phyloP scores from a whole-genome alignment of 2,113 vertebrate species.

The Columba livia region DNA sequence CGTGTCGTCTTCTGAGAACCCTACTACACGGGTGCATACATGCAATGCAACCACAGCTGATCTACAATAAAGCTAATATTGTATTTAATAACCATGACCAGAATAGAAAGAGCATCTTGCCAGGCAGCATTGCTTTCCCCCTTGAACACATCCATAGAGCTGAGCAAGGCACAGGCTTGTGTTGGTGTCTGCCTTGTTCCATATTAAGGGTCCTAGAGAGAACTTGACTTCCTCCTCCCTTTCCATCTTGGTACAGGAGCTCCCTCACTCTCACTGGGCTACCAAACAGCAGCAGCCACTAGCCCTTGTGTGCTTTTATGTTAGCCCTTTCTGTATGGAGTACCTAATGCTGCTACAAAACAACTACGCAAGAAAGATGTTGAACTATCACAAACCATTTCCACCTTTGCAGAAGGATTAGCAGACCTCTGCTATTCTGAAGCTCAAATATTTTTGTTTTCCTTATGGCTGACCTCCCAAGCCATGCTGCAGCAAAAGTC shows the following conservation, averaged over 20 bases:
- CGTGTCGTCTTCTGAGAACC: not conserved
- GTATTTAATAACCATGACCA: not conserved
- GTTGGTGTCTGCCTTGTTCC: not conserved
- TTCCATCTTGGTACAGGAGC: not conserved
- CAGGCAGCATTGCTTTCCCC: not conserved
- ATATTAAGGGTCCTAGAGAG: fast-evolving
- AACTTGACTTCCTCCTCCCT: not conserved
- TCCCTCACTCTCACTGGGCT: not conserved
- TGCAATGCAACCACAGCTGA: not conserved
- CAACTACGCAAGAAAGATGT: not conserved
- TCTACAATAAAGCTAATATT: not conserved
- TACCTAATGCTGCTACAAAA: not conserved
- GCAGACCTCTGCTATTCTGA: not conserved
- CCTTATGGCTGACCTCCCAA: not conserved
- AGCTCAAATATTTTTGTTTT: not conserved
- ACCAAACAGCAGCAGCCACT: not conserved
- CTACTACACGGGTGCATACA: not conserved
- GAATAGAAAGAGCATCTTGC: not conserved
- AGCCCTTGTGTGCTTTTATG: not conserved
- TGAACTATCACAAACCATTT: not conserved
- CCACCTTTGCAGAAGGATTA: not conserved
- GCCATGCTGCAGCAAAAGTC: not conserved
- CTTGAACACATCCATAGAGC: not conserved
- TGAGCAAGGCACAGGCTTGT: fast-evolving
- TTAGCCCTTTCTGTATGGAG: not conserved